Base-by-base conservation (phyloP, 2,113 vertebrate species). In the Toxotes chatareus region DNA sequence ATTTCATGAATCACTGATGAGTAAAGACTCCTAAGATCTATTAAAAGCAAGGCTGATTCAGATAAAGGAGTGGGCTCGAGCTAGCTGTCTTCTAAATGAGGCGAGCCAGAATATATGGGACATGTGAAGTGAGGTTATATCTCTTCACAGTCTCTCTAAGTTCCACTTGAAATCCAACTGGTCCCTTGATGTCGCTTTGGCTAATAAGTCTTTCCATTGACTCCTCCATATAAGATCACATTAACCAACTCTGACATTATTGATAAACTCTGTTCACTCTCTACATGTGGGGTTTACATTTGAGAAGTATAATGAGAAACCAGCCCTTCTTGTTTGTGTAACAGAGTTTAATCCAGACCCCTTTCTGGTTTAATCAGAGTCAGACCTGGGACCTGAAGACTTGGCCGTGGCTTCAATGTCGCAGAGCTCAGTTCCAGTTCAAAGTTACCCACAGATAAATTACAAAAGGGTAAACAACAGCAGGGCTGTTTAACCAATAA, bases 1-100 rank as follows among this genome's bases (percentile, higher is more conserved):
- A 84, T 91, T 88, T 91, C 83, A 91, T 79, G 88, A 90, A 87
- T 92, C 92, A 67, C 80, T 88, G 85, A 92, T 89, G 90, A 92
- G 85, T 66, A 82, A 86, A 87, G 83, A 65, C 86, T 76, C 78
- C 70, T 66, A 34, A 86, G 83, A 89, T 86, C 89, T 89, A 93
- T 91, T 90, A 89, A 88, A 90, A 82, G 82, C 34, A 1, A 64
- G 74, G 34, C 21, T 7, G 21, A 51, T 49, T 82, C 83, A 73
- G 82, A 88, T 80, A 71, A 78, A 80, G 79, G 78, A 84, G 67
- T 31, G 53, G 72, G 59, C 83, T 76, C 11, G 49, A 78, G 84
- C 79, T 60, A 23, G 82, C 55, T 55, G 82, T 85, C 81, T 67
- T 75, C 85, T 85, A 80, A 91, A 93, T 90, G 90, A 91, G 85